phyloP scores from a whole-genome alignment of 2,888 invertebrate species.

The Caenorhabditis sp. region DNA sequence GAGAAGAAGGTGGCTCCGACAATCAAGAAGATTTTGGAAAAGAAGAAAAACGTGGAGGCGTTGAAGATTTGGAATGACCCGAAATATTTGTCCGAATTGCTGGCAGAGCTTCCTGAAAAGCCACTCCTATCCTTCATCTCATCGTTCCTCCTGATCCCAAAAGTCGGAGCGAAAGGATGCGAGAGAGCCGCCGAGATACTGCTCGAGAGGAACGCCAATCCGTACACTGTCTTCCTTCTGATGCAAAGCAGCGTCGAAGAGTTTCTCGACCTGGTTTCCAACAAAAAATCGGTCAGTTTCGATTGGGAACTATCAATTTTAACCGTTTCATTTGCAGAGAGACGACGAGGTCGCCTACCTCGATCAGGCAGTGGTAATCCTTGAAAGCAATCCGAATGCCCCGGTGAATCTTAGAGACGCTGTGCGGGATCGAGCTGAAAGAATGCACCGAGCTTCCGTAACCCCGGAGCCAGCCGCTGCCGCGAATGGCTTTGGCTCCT shows the following conservation, averaged over 20 bases:
- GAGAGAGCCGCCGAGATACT: slow-evolving; percentile 51
- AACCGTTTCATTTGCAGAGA: slow-evolving; percentile 45
- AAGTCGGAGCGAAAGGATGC: slow-evolving; percentile 50
- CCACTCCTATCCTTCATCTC: slow-evolving; percentile 20
- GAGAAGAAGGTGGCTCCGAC: slow-evolving; percentile 53
- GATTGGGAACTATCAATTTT: neutral
- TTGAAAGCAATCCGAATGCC: slow-evolving; percentile 52
- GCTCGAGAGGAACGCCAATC: slow-evolving; percentile 52
- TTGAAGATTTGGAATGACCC: slow-evolving; percentile 48
- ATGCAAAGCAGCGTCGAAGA: slow-evolving; percentile 51
- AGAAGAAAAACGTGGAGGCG: slow-evolving; percentile 47
- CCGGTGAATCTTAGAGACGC: slow-evolving; percentile 33
- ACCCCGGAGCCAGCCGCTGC: slow-evolving; percentile 28
- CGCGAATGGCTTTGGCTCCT: slow-evolving; percentile 1
- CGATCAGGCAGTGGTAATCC: slow-evolving; percentile 31
- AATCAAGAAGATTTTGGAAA: slow-evolving; percentile 56
- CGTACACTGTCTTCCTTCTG: slow-evolving; percentile 39
- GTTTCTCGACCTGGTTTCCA: slow-evolving; percentile 58
- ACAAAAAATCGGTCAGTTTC: slow-evolving; percentile 57
- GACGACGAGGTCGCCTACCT: slow-evolving; percentile 62
- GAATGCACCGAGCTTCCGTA: slow-evolving; percentile 44
- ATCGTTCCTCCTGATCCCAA: slow-evolving; percentile 37
- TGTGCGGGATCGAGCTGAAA: slow-evolving; percentile 26
- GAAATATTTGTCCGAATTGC: slow-evolving; percentile 17
- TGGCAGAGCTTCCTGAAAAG: slow-evolving; percentile 58